Evolutionary conservation across 2,797 vertebrate species (phyloP), one percentile per base, ranked within the genome.

Genomic region (Sebastes hopkinsi): DNA sequence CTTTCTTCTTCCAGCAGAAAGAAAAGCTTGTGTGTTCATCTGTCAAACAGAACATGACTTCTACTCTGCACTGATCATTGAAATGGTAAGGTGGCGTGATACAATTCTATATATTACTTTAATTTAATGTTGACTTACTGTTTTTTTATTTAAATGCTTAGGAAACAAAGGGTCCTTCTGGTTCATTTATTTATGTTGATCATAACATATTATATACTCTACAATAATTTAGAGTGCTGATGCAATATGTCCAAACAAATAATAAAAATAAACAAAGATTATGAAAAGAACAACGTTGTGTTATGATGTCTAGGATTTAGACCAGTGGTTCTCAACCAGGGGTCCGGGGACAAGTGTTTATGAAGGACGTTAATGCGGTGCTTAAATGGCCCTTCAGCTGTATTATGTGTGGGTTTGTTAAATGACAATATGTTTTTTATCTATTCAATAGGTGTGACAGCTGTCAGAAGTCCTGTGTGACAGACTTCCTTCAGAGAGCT

Each of bases 31-130:
- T 38, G 30, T 68, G 29, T 71, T 75, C 16, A 6, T 54, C 61
- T 46, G 32, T 20, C 22, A 68, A 50, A 18, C 25, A 82, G 73
- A 87, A 67, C 67, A 65, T 36, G 32, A 13, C n/a, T 18, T 32
- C n/a, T 36, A 4, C n/a, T 56, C 66, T 46, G 18, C 61, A 70
- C 20, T 72, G 94, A 96, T 87, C 90, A 91, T 81, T 90, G 93
- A 79, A 96, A 98, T 92, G 95, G 97, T 98, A 89, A 96, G 95
- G 79, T 32, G 16, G 16, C 27, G 6, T 46, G 11, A 68, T 5
- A 55, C 11, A 16, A 5, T 22, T 56, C 1, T 60, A 27, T 1
- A 38, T 36, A 4, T 67, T 50, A 7, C 58, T 74, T 73, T 27
- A 20, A 36, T 32, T 32, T 11, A 23, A 27, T 67, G 12, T 59